Evolutionary conservation across 2,888 invertebrate species (phyloP), one percentile per base, ranked within the genome.

Genomic region (Glyphotaelius pellucidus): DNA sequence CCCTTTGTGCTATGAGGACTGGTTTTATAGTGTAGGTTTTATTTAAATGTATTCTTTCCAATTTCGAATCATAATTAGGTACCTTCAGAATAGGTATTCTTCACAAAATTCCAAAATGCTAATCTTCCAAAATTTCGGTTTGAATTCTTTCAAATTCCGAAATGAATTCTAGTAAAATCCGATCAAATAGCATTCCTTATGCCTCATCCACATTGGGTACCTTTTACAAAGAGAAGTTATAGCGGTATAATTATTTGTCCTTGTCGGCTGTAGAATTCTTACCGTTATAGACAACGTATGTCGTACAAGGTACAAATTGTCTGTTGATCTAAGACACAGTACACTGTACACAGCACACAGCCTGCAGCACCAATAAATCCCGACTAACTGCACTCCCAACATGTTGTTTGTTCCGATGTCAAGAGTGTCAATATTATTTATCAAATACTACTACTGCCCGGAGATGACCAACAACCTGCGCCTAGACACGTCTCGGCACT

Each of bases 391-490:
- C 83, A 15, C 19, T 32, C 38, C 83, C 83, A 25, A 67, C 67
- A 32, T 35, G 83, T 67, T 83, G 32, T 83, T 83, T 83, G 83
- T 83, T 83, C 83, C 11, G 35, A 32, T 38, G 83, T 31, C 38
- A 38, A 83, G 25, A 25, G 32, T 83, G 83, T 83, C 83, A 83
- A 83, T 83, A 83, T 52, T 52, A 52, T 83, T 83, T 83, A 83
- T 83, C 32, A 83, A 83, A 32, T 35, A 35, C 35, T 11, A 35
- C 35, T 11, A 83, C 83, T 31, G 35, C 83, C 83, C 5, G 2
- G 25, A 35, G 83, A 67, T 67, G 67, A 67, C 67, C 25, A 25
- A 67, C 25, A 67, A 67, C 67, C 25, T 67, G 9, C n/a, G 25
- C 67, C 9, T n/a, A 5, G 25, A n/a, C 67, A 67, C 67, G 9